Evolutionary conservation across 2,888 invertebrate species (phyloP).

Genomic region (Lithophane leautieri): DNA sequence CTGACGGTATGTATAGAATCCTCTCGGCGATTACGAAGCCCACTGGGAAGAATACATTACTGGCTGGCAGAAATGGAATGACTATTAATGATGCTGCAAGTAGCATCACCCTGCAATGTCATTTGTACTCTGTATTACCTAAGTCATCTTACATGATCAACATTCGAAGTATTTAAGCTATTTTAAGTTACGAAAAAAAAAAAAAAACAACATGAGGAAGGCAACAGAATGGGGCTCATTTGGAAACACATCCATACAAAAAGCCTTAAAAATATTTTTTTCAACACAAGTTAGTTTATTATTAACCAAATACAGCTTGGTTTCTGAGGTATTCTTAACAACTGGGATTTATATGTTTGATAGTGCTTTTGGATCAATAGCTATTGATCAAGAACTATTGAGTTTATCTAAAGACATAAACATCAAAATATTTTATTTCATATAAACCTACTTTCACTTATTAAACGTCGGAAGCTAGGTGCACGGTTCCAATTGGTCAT

Average conservation of each 20-base stretch:
- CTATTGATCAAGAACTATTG: no score
- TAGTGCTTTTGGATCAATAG: background rate
- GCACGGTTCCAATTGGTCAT: background rate
- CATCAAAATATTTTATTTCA: no score
- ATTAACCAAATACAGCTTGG: background rate
- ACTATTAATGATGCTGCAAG: conserved; percentile 91
- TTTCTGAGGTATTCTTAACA: background rate
- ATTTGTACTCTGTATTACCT: background rate
- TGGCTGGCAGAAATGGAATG: conserved; percentile 95
- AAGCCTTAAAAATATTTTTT: background rate
- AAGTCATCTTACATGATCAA: background rate
- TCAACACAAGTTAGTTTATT: no score
- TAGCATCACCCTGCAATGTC: conserved; percentile 86
- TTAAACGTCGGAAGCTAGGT: background rate
- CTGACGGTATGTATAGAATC: conserved; percentile 95
- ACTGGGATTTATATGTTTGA: no score
- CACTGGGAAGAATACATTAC: conserved; percentile 95
- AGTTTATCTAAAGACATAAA: background rate
- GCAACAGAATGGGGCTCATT: background rate
- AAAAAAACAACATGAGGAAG: no score
- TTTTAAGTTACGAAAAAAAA: background rate
- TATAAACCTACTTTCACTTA: no score
- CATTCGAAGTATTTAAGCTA: background rate
- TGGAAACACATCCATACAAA: no score
- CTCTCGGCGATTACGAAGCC: conserved; percentile 98